These are phyloP conservation scores for Drosophila cardini DNA, from an alignment of 1,140 invertebrate species.

Conservation along the genomic window DNA sequence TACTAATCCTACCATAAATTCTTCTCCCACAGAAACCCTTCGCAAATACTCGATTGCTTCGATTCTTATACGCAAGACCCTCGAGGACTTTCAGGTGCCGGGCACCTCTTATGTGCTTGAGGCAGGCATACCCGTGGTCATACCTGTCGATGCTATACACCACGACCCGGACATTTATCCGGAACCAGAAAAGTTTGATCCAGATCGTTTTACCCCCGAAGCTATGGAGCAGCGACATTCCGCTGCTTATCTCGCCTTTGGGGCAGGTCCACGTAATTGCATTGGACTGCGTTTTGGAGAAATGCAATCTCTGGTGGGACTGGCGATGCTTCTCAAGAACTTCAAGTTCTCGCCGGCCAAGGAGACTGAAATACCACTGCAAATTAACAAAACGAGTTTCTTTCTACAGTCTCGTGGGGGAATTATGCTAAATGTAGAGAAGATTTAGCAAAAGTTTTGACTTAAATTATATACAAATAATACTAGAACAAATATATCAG, in stretches of 20 bases:
- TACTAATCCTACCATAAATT: not conserved
- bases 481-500: not conserved
- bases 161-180: constrained; percentile 86
- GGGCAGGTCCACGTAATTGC: constrained; percentile 88
- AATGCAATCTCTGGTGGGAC: constrained; percentile 61
- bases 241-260: constrained; percentile 89
- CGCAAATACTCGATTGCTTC: constrained; percentile 84
- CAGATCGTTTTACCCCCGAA: constrained; percentile 87
- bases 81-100: constrained; percentile 74
- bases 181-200: constrained; percentile 87
- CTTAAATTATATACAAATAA: not conserved
- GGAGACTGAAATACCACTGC: constrained; percentile 82
- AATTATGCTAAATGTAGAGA: constrained; percentile 52
- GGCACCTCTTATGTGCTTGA: constrained; percentile 77
- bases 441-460: not conserved
- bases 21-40: constrained; percentile 82
- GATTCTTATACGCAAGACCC: constrained; percentile 58
- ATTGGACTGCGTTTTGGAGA: constrained; percentile 85
- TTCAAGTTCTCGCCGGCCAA: constrained; percentile 78
- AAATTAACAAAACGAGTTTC: constrained; percentile 83
- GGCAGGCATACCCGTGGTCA: constrained; percentile 85
- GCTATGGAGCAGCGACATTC: constrained; percentile 85
- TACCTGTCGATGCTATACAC: constrained; percentile 86
- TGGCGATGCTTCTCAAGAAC: constrained; percentile 64
- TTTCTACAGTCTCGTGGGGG: constrained; percentile 83